phyloP scores from a whole-genome alignment of 2,888 invertebrate genomes.

The Melanostoma scalare region DNA sequence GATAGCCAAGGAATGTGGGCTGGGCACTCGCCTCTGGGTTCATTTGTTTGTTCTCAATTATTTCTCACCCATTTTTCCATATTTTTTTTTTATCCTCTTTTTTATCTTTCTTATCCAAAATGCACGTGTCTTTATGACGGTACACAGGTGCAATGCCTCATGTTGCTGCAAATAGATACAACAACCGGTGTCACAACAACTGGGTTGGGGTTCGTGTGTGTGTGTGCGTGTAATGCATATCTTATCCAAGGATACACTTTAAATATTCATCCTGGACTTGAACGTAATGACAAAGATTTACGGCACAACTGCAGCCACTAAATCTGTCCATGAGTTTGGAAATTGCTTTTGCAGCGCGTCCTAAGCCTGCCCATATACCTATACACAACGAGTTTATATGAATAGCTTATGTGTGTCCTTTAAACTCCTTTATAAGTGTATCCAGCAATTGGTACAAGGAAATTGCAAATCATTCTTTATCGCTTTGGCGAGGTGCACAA shows the following conservation, averaged over 20 bases:
- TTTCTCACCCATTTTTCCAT: conserved; percentile 47
- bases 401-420: not conserved
- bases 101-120: conserved; percentile 5
- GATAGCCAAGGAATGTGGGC: conserved; percentile 46
- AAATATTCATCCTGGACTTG: conserved; percentile 54
- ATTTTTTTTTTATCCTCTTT: conserved; percentile 22
- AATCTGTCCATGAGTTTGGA: conserved; percentile 70
- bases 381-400: conserved; percentile 5
- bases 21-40: conserved; percentile 33
- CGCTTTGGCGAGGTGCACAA: conserved; percentile 54
- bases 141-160: conserved; percentile 57
- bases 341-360: conserved; percentile 53
- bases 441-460: conserved; percentile 51
- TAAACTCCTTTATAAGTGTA: conserved; percentile 9
- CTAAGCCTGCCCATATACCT: conserved; percentile 8
- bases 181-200: conserved; percentile 43
- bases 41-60: conserved; percentile 49
- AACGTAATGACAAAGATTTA: conserved; percentile 68
- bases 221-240: conserved; percentile 14
- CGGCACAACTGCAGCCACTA: conserved; percentile 71
- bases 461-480: conserved; percentile 73
- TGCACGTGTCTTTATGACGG: conserved; percentile 25
- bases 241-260: conserved; percentile 59
- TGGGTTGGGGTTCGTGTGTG: conserved; percentile 18
- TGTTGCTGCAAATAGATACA: conserved; percentile 45